Conservation (phyloP, 1,140 invertebrate genomes). For the silkworm (Bombyx mori) region ASM3026992v2 NC_085117.1:9288501-9289000, state of each 20-base stretch:
- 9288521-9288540: slow-evolving; percentile 49
- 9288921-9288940: slow-evolving; percentile 12
- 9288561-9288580: slow-evolving; percentile 51
- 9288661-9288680: slow-evolving; percentile 23
- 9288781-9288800: slow-evolving; percentile 28
- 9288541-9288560: slow-evolving; percentile 36
- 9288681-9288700: slow-evolving; percentile 32
- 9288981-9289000: slow-evolving; percentile 2
- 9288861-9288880: slow-evolving; percentile 9
- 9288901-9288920: slow-evolving; percentile 11
- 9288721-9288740: slow-evolving; percentile 52
- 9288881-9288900: background rate
- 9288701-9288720: slow-evolving; percentile 54
- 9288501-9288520: slow-evolving; percentile 31
- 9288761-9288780: slow-evolving; percentile 32
- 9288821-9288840: too few relatives aligned
- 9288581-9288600: slow-evolving; percentile 24
- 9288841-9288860: slow-evolving; percentile 7
- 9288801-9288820: slow-evolving; percentile 16
- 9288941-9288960: slow-evolving; percentile 11
- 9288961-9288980: background rate
- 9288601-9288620: slow-evolving; percentile 31
- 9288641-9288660: slow-evolving; percentile 57
- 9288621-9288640: slow-evolving; percentile 42
- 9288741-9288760: slow-evolving; percentile 24